phyloP scores from a whole-genome alignment of 2,113 vertebrate genomes.

The Gallinago paraguaiae region DNA sequence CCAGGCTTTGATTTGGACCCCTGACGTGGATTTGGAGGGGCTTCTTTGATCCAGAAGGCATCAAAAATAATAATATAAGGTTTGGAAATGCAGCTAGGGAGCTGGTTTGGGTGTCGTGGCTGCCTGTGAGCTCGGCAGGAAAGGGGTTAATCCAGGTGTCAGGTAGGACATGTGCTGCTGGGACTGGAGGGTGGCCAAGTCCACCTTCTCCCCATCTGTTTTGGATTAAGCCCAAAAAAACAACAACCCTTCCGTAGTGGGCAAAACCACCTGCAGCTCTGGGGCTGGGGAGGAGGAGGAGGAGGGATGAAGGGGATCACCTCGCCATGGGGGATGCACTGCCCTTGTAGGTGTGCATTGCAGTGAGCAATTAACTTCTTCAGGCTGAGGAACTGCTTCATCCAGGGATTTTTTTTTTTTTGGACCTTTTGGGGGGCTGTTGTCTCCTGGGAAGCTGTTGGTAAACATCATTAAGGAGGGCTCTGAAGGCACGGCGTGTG shows the following conservation, averaged over 20 bases:
- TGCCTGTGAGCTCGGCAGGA: neutral
- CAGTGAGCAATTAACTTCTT: slow-evolving; percentile 26
- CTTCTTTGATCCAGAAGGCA: neutral
- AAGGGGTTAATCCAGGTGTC: slow-evolving; percentile 39
- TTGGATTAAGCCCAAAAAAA: slow-evolving; percentile 25
- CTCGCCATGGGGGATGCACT: rapidly evolving
- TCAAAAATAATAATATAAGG: neutral
- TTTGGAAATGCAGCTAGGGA: neutral
- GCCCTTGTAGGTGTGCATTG: rapidly evolving
- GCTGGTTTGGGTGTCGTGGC: rapidly evolving
- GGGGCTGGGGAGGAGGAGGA: neutral
- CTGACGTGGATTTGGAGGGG: neutral
- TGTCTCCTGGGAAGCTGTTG: slow-evolving; percentile 14
- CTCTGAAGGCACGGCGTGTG: neutral
- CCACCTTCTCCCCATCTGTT: slow-evolving; percentile 47
- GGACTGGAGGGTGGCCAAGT: slow-evolving; percentile 22
- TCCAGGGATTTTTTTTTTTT: neutral
- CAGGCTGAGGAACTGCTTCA: neutral
- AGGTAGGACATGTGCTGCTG: slow-evolving; percentile 13
- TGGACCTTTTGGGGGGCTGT: slow-evolving; percentile 8
- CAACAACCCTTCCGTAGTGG: neutral
- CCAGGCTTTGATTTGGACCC: neutral
- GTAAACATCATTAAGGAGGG: neutral
- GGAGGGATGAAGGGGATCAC: neutral
- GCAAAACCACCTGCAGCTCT: slow-evolving; percentile 40